Evolutionary conservation across 2,888 invertebrate species (phyloP).

Genomic region (Eurytoma adleriae): DNA sequence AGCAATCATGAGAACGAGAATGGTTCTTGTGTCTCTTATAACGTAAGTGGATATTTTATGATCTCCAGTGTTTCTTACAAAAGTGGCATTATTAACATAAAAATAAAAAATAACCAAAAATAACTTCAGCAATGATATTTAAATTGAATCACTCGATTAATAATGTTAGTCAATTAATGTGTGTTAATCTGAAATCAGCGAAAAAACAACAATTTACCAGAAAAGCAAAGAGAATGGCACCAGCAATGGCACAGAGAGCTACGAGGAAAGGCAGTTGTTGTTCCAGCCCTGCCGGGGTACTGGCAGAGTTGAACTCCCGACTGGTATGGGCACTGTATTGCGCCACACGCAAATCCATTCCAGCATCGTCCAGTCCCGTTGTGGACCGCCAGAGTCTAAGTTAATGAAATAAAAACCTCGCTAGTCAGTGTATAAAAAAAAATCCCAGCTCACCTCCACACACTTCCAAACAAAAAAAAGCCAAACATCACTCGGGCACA

Average conservation of each 20-base stretch:
- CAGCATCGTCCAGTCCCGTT: slow-evolving; percentile 75
- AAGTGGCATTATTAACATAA: no score
- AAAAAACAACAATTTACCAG: slow-evolving; percentile 65
- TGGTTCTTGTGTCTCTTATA: no score
- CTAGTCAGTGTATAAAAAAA: background rate
- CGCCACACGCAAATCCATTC: slow-evolving; percentile 73
- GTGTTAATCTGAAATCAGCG: background rate
- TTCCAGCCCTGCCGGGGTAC: slow-evolving; percentile 72
- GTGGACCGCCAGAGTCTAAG: slow-evolving; percentile 74
- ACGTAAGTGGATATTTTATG: no score
- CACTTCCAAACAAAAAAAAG: background rate
- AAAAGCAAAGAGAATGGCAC: slow-evolving; percentile 74
- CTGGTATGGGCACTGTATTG: slow-evolving; percentile 67
- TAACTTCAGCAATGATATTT: no score
- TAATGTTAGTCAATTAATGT: background rate
- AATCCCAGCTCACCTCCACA: background rate
- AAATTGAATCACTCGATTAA: no score
- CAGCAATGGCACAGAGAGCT: slow-evolving; percentile 72
- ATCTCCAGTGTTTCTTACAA: no score
- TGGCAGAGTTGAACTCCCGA: slow-evolving; percentile 71
- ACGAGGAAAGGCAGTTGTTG: slow-evolving; percentile 72
- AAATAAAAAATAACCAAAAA: no score
- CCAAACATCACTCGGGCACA: no score
- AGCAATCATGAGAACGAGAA: no score
- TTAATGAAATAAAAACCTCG: slow-evolving; percentile 28